Evolutionary conservation across 2,113 vertebrate genomes (phyloP).

Genomic region (Hydrolagus affinis): DNA sequence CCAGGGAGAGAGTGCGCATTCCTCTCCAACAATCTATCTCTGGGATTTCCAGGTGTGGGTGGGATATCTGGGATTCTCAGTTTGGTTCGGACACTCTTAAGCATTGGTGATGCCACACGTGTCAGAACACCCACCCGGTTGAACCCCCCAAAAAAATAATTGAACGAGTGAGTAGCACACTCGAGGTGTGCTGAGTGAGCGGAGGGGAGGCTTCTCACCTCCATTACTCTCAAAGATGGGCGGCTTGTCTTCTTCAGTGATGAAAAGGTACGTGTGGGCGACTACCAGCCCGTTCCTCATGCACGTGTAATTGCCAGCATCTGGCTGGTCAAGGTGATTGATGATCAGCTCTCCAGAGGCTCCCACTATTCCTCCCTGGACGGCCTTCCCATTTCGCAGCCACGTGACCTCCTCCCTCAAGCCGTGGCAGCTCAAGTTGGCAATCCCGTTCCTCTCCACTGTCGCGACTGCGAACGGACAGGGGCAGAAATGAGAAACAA

Average conservation of each 20-base stretch:
- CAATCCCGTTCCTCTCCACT: background rate
- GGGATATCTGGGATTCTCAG: no score
- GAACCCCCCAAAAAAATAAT: no score
- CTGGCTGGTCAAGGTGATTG: background rate
- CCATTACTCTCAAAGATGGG: background rate
- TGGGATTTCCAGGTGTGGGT: no score
- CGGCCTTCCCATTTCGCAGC: background rate
- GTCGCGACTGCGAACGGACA: background rate
- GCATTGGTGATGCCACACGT: no score
- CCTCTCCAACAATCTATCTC: no score
- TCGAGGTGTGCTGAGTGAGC: no score
- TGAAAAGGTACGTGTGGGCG: background rate
- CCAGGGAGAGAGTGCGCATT: no score
- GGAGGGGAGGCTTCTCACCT: background rate
- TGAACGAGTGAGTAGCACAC: no score
- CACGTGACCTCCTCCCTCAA: background rate
- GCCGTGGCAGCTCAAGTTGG: background rate
- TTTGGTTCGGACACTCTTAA: no score
- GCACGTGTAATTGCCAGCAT: background rate
- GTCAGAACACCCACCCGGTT: no score
- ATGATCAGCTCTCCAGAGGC: background rate
- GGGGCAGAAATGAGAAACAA: background rate
- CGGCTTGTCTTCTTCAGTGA: constrained; percentile 1
- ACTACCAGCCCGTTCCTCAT: background rate
- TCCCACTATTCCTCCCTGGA: background rate